A percentile compares a stretch with the other conserved stretches of the same genome.
Conservation (phyloP, 2,113 vertebrate species). For the Craseonycteris thonglongyai region DNA sequence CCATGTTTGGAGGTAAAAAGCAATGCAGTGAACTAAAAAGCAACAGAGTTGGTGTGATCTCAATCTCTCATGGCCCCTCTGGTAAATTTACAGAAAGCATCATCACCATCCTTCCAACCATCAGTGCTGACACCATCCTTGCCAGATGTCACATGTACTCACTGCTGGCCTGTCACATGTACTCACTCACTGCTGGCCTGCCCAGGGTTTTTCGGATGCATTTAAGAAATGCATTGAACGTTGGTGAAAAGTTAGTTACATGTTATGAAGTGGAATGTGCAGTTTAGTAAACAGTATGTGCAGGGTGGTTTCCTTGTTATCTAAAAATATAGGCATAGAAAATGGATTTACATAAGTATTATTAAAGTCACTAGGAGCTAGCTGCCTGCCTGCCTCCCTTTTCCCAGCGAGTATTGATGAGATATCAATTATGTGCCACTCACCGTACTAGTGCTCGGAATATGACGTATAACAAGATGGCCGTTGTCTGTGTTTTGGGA, state of each 20-base stretch:
- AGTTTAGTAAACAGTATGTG: neutral
- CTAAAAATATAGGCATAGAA: neutral
- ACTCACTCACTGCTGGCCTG: too few relatives aligned
- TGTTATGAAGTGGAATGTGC: neutral
- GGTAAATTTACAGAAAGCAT: neutral
- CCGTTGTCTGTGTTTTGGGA: neutral
- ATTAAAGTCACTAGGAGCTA: neutral
- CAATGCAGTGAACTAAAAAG: neutral
- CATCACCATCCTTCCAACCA: fast-evolving
- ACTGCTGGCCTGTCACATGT: too few relatives aligned
- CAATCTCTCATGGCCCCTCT: fast-evolving
- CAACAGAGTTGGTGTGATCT: neutral
- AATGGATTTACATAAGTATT: neutral
- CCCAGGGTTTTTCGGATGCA: too few relatives aligned
- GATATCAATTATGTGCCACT: neutral
- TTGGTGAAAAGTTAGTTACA: neutral
- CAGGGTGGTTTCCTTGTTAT: neutral
- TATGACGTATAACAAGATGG: neutral
- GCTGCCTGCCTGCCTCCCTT: neutral
- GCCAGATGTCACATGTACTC: fast-evolving
- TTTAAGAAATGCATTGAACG: neutral
- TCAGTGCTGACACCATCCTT: fast-evolving
- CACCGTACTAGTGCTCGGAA: neutral
- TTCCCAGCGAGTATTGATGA: neutral
- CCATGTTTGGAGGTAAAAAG: neutral